Conservation (phyloP, 1,140 invertebrate species). For the Cecropterus lyciades region DNA sequence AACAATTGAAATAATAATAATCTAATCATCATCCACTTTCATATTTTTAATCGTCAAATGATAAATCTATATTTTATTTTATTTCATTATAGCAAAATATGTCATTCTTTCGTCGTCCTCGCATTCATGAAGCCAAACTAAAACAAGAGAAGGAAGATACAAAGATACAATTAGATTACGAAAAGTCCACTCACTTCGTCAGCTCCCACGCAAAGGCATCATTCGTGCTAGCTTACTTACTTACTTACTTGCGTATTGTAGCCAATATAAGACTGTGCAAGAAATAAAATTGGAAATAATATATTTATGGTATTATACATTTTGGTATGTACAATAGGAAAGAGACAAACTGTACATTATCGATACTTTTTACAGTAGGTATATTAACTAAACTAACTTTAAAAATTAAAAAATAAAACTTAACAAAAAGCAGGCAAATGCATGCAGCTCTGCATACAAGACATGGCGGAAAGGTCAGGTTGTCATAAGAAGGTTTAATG, state of each 20-base stretch:
- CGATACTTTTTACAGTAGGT: constrained; percentile 80
- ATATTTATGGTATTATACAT: constrained; percentile 86
- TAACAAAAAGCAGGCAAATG: constrained; percentile 86
- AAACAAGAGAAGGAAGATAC: constrained; percentile 68
- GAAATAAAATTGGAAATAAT: constrained; percentile 89
- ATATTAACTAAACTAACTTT: constrained; percentile 84
- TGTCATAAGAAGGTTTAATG: constrained; percentile 83
- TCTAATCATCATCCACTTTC: constrained; percentile 61
- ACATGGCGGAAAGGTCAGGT: constrained; percentile 85
- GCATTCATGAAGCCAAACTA: constrained; percentile 77
- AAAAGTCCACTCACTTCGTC: constrained; percentile 63
- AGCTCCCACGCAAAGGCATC: constrained; percentile 59
- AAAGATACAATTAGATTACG: constrained; percentile 56
- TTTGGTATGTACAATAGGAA: constrained; percentile 83
- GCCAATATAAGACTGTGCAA: constrained; percentile 91
- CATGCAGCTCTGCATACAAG: constrained; percentile 86
- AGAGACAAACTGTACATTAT: constrained; percentile 81
- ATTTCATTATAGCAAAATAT: constrained; percentile 44
- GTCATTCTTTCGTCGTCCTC: constrained; percentile 64
- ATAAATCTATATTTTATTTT: constrained; percentile 35
- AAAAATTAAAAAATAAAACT: constrained; percentile 73
- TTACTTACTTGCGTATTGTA: constrained; percentile 89
- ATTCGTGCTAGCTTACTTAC: constrained; percentile 91
- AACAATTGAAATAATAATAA: constrained; percentile 71
- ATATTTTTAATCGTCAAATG: constrained; percentile 44